Conservation (phyloP, 2,888 invertebrate species). For the Thelaira solivaga region DNA sequence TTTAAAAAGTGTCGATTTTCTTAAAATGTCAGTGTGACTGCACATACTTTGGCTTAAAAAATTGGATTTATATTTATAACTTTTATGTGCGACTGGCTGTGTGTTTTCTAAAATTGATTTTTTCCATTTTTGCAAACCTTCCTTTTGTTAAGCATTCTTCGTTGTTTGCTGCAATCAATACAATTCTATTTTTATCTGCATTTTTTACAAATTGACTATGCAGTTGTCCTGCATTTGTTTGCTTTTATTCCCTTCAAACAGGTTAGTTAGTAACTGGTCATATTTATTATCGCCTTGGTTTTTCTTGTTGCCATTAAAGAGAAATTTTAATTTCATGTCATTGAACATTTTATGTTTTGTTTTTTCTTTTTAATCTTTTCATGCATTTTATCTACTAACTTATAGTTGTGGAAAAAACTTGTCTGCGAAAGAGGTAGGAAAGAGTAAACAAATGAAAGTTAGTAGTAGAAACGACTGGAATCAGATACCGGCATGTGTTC, state of each 20-base stretch:
- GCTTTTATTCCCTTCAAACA: slow-evolving; percentile 9
- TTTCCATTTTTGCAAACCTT: slow-evolving; percentile 32
- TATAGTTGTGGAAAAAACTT: not conserved
- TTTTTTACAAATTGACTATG: not conserved
- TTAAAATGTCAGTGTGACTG: too few species aligned
- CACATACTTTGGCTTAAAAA: too few species aligned
- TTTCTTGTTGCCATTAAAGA: not conserved
- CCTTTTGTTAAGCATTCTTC: not conserved
- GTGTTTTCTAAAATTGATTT: slow-evolving; percentile 42
- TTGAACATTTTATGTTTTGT: slow-evolving; percentile 23
- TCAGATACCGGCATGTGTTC: slow-evolving; percentile 57
- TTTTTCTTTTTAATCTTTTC: not conserved
- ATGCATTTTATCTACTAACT: too few species aligned
- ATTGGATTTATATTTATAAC: not conserved
- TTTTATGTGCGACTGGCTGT: not conserved
- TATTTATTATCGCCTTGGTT: not conserved
- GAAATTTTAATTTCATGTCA: slow-evolving; percentile 17
- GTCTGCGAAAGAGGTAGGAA: not conserved
- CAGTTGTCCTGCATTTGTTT: slow-evolving; percentile 24
- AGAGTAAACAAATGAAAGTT: slow-evolving; percentile 4
- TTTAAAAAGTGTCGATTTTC: too few species aligned
- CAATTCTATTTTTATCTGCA: slow-evolving; percentile 37
- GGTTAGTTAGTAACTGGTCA: slow-evolving; percentile 54
- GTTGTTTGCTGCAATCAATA: slow-evolving; percentile 29
- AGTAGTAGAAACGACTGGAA: not conserved